A percentile compares a stretch with the other conserved stretches of the same genome.
phyloP scores from a whole-genome alignment of 2,888 invertebrate genomes.

The Aricia artaxerxes region DNA sequence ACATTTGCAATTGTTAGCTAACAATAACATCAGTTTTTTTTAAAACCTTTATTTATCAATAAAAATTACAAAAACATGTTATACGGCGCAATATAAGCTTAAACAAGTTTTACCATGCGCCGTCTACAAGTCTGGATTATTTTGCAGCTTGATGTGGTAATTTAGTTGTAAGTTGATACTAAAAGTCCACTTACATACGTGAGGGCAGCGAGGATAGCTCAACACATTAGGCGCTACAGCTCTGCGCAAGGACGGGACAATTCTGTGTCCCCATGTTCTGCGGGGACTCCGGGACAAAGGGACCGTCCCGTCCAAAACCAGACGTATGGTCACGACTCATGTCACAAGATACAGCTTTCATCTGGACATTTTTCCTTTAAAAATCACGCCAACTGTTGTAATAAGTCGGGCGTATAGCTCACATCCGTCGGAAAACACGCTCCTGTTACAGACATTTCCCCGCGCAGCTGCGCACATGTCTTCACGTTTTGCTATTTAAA shows the following conservation, averaged over 20 bases:
- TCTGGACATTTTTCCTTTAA: slow-evolving; percentile 79
- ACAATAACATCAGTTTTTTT: too few species aligned
- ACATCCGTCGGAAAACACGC: slow-evolving; percentile 65
- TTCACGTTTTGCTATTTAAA: slow-evolving; percentile 11
- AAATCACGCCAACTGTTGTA: slow-evolving; percentile 72
- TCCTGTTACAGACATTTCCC: slow-evolving; percentile 36
- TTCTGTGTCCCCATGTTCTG: neutral
- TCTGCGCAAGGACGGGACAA: neutral
- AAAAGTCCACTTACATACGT: neutral
- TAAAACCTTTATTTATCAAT: too few species aligned
- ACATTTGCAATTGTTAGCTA: neutral
- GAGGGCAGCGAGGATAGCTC: neutral
- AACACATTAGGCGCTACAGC: neutral
- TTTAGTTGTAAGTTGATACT: neutral
- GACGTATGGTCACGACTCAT: neutral
- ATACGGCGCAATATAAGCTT: too few species aligned
- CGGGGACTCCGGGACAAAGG: neutral
- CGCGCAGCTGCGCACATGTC: neutral
- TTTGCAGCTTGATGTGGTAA: neutral
- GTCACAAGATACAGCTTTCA: slow-evolving; percentile 79
- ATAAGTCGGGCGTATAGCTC: slow-evolving; percentile 56
- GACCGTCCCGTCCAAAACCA: neutral
- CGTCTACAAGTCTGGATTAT: neutral
- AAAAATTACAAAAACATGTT: too few species aligned
- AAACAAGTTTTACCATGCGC: too few species aligned